Evolutionary conservation across 2,888 invertebrate genomes (phyloP), one percentile per base, ranked within the genome.

Genomic region (Halocaridina rubra): DNA sequence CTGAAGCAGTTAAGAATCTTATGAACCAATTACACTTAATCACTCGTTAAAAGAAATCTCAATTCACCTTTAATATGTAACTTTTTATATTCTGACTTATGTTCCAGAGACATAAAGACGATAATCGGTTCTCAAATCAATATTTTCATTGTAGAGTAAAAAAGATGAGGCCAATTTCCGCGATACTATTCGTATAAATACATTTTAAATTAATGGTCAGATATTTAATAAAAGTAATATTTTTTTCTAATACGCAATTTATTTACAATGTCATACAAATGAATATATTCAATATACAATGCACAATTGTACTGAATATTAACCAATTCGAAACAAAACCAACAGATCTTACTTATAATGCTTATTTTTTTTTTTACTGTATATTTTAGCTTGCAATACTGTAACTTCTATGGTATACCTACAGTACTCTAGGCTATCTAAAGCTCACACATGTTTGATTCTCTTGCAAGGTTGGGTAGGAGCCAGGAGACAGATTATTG

Each of bases 221-320:
- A n/a, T 67, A 2, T 16, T 22, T 67, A 67, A 24, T 27, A 13
- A 53, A 53, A 64, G 8, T 0, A 27, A 1, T 64, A 22, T 64
- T 69, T 27, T n/a, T 69, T 69, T 77, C 77, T 22, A 59, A 59
- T 77, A 77, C 77, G 77, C 77, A 61, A 59, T 77, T 61, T 77
- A 77, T 77, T 77, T 59, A 57, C 77, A 77, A 77, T 77, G 77
- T 32, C 77, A 77, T 77, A 77, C 61, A 77, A 77, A 77, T 61
- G 30, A 77, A 77, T 77, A 61, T 77, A 61, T 77, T 59, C 77
- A 77, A 77, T 77, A 77, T 59, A 77, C 77, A 77, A 61, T 77
- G 61, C 77, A 77, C 32, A 59, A 59, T 59, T 77, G 61, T 77
- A 61, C 77, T 59, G 59, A 57, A 77, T 61, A 61, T 77, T 61